Percentiles rank a stretch among this genome's conserved stretches.
These are phyloP conservation scores for Nomada ruficornis DNA, from an alignment of 2,888 invertebrate genomes.

Conservation along the genomic window DNA sequence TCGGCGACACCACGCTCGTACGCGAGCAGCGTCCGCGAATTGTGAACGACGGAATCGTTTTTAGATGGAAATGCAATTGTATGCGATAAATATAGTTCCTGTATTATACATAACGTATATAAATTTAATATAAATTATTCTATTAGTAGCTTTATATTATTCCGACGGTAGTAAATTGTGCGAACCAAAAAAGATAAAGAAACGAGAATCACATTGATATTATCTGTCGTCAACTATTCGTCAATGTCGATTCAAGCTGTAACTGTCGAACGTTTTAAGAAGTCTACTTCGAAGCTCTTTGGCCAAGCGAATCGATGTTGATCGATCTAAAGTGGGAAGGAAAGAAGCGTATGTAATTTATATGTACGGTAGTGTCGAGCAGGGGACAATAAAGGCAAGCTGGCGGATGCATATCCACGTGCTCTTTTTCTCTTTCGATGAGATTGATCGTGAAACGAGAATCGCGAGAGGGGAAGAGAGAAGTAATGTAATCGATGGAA, in stretches of 20 bases:
- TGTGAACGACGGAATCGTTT: conserved; percentile 69
- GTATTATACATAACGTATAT: conserved; percentile 74
- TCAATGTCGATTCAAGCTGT: conserved; percentile 34
- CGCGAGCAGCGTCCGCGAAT: not conserved
- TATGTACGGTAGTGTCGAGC: conserved; percentile 9
- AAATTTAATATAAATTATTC: conserved; percentile 72
- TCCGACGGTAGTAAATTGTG: conserved; percentile 42
- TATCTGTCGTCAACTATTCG: conserved; percentile 42
- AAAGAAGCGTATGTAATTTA: not conserved
- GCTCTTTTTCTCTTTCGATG: conserved; percentile 4
- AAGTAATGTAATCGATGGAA: not conserved
- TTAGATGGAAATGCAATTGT: conserved; percentile 69
- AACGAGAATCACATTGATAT: conserved; percentile 11
- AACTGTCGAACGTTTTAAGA: not conserved
- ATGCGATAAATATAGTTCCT: conserved; percentile 77
- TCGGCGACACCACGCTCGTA: not conserved
- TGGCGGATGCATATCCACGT: not conserved
- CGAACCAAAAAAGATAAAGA: conserved; percentile 32
- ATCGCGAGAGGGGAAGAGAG: not conserved
- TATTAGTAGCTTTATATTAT: conserved; percentile 67
- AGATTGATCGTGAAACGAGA: not conserved
- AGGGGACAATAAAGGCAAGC: conserved; percentile 44
- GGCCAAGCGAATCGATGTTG: conserved; percentile 11
- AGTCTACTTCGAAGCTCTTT: not conserved
- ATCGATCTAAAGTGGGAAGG: not conserved